phyloP scores from a whole-genome alignment of 2,888 invertebrate genomes.

The Mamestra brassicae region DNA sequence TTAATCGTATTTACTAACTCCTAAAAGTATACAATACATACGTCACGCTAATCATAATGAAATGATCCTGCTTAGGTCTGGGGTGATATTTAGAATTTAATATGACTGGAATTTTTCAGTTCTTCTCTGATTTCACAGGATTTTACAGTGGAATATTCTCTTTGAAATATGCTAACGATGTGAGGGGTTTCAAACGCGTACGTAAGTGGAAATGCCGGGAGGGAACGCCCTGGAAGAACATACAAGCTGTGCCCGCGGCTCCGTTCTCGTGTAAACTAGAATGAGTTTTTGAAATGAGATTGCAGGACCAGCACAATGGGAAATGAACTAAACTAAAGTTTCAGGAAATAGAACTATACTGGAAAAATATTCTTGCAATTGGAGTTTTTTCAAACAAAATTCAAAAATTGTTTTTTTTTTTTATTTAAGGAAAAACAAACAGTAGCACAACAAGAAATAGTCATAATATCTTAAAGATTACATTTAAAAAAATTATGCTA shows the following conservation, averaged over 20 bases:
- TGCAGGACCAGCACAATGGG: slow-evolving; percentile 2
- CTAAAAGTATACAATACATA: no score
- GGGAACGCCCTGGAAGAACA: slow-evolving; percentile 6
- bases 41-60: no score
- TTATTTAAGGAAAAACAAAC: no score
- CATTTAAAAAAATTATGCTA: no score
- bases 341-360: neutral
- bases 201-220: slow-evolving; percentile 45
- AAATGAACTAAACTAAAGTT: neutral
- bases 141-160: slow-evolving; percentile 19
- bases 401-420: no score
- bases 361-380: neutral
- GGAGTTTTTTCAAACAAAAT: no score
- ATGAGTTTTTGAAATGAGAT: slow-evolving; percentile 33
- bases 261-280: slow-evolving; percentile 3
- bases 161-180: slow-evolving; percentile 38
- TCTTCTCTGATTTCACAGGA: slow-evolving; percentile 8
- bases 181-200: slow-evolving; percentile 8
- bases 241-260: slow-evolving; percentile 14
- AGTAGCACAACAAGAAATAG: no score
- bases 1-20: no score
- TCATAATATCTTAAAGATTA: no score
- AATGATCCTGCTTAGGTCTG: no score
- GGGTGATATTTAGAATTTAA: slow-evolving; percentile 17
- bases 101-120: slow-evolving; percentile 5